Percentiles rank a stretch among this genome's conserved stretches.
Evolutionary conservation across 2,113 vertebrate genomes (phyloP).

Genomic region (Pterophyllum scalare): DNA sequence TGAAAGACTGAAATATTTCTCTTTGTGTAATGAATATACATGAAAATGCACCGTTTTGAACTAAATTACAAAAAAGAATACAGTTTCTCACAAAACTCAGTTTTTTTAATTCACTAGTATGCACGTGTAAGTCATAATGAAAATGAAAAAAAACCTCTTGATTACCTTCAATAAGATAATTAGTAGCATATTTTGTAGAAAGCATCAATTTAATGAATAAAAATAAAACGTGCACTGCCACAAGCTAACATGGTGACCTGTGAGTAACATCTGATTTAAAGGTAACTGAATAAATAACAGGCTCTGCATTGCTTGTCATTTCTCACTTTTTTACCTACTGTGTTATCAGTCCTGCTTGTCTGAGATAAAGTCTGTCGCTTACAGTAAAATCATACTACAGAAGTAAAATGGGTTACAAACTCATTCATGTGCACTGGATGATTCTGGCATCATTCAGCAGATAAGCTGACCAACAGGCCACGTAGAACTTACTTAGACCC

Average conservation of each 20-base stretch:
- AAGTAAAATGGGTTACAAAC: not conserved
- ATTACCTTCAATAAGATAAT: no score
- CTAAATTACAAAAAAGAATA: no score
- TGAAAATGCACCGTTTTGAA: no score
- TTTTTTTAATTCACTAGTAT: no score
- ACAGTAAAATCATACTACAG: not conserved
- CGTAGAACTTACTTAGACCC: not conserved
- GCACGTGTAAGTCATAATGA: no score
- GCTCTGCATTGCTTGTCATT: conserved; percentile 26
- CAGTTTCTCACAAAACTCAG: no score
- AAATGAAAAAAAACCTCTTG: no score
- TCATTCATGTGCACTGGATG: not conserved
- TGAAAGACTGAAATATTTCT: no score
- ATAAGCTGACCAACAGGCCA: conserved; percentile 15
- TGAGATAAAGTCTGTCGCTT: conserved; percentile 13
- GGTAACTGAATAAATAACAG: conserved; percentile 8
- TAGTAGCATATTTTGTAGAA: not conserved
- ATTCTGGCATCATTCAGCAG: not conserved
- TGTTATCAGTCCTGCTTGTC: conserved; percentile 19
- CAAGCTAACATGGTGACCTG: not conserved
- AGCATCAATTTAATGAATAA: not conserved
- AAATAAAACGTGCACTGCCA: not conserved
- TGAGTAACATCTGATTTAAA: not conserved
- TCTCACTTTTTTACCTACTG: not conserved
- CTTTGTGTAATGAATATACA: no score